These are phyloP conservation scores for Diorhabda carinulata DNA, from an alignment of 1,140 invertebrate species.

Conservation along the genomic window DNA sequence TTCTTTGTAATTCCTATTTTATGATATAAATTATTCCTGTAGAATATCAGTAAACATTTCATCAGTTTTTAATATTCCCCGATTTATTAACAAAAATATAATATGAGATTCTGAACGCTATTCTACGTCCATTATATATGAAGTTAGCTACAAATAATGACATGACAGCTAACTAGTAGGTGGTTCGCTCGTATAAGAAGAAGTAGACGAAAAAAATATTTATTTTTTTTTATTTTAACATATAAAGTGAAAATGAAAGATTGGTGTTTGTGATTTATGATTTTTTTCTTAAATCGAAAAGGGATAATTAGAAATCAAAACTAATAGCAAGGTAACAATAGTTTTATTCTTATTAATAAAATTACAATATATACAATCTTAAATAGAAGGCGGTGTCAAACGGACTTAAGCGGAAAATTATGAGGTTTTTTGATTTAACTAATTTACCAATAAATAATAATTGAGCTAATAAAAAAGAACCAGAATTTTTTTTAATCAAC, in stretches of 20 bases:
- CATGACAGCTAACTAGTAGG: too few species aligned
- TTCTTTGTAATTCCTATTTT: too few species aligned
- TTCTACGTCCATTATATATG: too few species aligned
- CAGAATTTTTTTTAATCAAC: background rate
- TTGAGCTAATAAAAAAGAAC: background rate
- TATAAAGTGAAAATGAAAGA: background rate
- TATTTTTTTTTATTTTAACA: background rate
- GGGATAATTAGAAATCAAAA: background rate
- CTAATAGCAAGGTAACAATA: slow-evolving; percentile 11
- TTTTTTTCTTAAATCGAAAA: background rate
- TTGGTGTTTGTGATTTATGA: background rate
- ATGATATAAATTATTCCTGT: too few species aligned
- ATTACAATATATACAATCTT: slow-evolving; percentile 17
- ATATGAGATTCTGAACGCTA: too few species aligned
- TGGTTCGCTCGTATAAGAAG: too few species aligned
- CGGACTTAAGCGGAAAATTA: background rate
- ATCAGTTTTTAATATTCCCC: too few species aligned
- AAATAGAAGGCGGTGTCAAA: background rate
- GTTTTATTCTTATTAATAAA: slow-evolving; percentile 15
- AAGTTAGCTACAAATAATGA: too few species aligned
- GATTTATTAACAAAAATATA: too few species aligned
- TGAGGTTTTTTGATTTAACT: background rate
- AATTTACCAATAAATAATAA: background rate
- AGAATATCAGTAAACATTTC: too few species aligned
- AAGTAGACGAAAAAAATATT: too few species aligned